Percentiles rank a stretch among this genome's conserved stretches.
phyloP scores from a whole-genome alignment of 2,797 vertebrate species.

The Yasuhikotakia modesta region DNA sequence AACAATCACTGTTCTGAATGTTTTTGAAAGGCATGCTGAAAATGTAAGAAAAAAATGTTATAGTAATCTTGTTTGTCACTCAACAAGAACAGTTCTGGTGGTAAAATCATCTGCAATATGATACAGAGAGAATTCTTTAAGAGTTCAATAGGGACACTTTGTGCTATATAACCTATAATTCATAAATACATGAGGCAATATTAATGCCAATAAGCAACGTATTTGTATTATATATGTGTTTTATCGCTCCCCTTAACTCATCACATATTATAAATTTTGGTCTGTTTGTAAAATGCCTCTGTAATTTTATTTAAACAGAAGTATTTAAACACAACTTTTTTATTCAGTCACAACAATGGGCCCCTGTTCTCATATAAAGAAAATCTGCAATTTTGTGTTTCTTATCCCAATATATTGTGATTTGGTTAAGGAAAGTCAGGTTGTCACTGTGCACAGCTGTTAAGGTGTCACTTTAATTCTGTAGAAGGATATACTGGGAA shows the following conservation, averaged over 20 bases:
- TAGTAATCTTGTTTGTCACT: background rate
- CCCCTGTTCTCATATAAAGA: background rate
- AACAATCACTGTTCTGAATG: background rate
- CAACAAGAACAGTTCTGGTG: no score
- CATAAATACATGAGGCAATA: no score
- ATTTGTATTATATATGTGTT: background rate
- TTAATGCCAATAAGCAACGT: no score
- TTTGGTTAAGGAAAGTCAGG: slow-evolving; percentile 4
- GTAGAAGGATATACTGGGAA: slow-evolving; percentile 54
- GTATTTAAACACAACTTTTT: background rate
- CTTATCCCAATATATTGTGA: slow-evolving; percentile 41
- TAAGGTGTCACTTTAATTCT: slow-evolving; percentile 32
- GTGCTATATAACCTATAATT: background rate
- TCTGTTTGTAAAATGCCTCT: no score
- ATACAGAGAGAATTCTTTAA: no score
- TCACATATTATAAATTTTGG: no score
- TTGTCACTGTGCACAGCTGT: no score
- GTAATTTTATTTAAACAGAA: background rate
- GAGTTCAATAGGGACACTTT: background rate
- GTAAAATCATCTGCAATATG: no score
- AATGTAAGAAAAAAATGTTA: background rate
- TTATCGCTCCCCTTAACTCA: background rate
- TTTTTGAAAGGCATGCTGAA: background rate
- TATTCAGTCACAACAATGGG: background rate
- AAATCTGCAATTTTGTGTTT: slow-evolving; percentile 31